phyloP scores from a whole-genome alignment of 2,888 invertebrate genomes.

The Melanchra persicariae region DNA sequence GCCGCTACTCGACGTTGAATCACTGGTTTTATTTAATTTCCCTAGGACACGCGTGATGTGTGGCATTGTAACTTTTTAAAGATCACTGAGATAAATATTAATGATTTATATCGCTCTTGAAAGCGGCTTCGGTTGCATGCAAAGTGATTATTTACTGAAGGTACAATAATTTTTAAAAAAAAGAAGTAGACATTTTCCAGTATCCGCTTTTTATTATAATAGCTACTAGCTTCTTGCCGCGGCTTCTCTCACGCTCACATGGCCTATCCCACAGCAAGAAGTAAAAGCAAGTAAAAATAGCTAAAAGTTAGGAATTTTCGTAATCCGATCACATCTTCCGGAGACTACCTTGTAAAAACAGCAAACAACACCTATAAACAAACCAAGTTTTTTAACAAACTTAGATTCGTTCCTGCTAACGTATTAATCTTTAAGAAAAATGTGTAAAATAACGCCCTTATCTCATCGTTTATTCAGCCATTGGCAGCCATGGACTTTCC shows the following conservation, averaged over 20 bases:
- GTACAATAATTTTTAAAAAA: background rate
- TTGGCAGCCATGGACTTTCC: background rate
- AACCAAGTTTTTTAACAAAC: too few relatives aligned
- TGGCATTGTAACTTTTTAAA: slow-evolving; percentile 43
- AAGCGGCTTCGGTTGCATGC: background rate
- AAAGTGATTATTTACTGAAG: slow-evolving; percentile 10
- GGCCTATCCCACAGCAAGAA: background rate
- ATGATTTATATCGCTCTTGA: slow-evolving; percentile 27
- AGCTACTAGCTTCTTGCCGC: background rate
- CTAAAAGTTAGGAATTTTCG: too few relatives aligned
- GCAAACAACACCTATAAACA: too few relatives aligned
- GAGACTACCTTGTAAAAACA: background rate
- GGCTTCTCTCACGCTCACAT: background rate
- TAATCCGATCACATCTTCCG: background rate
- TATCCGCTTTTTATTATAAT: background rate
- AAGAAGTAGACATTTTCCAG: background rate
- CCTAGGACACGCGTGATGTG: slow-evolving; percentile 44
- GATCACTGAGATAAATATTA: slow-evolving; percentile 20
- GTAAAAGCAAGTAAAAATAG: too few relatives aligned
- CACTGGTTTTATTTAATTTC: slow-evolving; percentile 39
- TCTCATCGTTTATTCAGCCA: background rate
- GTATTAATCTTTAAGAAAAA: background rate
- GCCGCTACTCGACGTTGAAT: slow-evolving; percentile 31
- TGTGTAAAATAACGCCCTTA: background rate
- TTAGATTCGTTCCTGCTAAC: background rate